Base-by-base conservation (phyloP, 2,797 vertebrate genomes). In the Pangasius mekongensis region DNA sequence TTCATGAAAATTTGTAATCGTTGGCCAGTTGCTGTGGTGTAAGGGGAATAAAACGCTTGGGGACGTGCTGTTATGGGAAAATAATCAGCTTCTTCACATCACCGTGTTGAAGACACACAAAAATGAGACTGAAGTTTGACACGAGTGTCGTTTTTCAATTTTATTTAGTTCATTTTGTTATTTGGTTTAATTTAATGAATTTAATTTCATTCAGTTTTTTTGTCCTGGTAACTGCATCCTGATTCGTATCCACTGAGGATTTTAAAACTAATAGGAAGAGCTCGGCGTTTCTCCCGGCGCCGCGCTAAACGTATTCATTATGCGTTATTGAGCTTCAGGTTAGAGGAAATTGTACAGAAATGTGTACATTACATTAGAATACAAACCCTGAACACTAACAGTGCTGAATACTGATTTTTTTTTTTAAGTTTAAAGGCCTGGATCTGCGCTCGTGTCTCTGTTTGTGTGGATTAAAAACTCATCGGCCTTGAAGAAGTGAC, bases 401-500 rank as follows among this genome's bases (percentile, higher is more conserved):
- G 39, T 24, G 10, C 39, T 74, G 71, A 43, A 73, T 47, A 74
- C 39, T 47, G 71, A 74, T 22, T 39, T 33, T 64, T 6, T 33
- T 30, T 67, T 64, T 64, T 7, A 83, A n/a, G 58, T 39, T 62
- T 47, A 30, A 66, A 84, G 6, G 6, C 39, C 47, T 84, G 30
- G 9, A 62, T 24, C 33, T 24, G 66, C 49, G 14, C 9, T 22
- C 2, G 22, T 36, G 30, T 24, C 83, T 71, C 27, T n/a, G 22
- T 73, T 64, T 43, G 83, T 71, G 16, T n/a, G 16, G 54, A 47
- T 76, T 76, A 62, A 36, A 85, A 11, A 22, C 27, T 47, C 24
- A n/a, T 33, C 22, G 71, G 47, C 84, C 71, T 76, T 76, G 71
- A 86, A 58, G 71, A 39, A 73, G 47, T 30, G 69, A 62, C 71